phyloP scores from a whole-genome alignment of 2,113 vertebrate species.

The Oreochromis niloticus region DNA sequence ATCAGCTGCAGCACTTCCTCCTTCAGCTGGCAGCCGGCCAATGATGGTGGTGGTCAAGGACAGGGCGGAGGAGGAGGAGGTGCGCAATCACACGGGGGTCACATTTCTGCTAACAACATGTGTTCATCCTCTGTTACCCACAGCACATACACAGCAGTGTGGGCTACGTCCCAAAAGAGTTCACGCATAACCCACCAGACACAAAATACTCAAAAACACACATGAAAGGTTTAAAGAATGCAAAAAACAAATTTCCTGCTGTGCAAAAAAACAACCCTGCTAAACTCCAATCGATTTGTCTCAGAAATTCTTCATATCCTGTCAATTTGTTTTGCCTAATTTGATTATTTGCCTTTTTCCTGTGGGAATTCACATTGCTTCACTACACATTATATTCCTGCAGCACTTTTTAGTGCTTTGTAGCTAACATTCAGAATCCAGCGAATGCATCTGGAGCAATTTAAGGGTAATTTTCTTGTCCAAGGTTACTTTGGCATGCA shows the following conservation, averaged over 20 bases:
- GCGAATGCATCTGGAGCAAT: neutral
- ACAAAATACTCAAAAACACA: neutral
- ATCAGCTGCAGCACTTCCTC: neutral
- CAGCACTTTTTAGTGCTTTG: neutral
- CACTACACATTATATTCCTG: neutral
- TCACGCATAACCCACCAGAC: neutral
- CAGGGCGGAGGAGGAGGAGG: neutral
- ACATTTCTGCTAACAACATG: constrained; percentile 25
- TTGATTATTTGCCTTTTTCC: neutral
- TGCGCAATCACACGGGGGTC: constrained; percentile 36
- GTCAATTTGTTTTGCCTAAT: neutral
- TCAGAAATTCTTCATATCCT: neutral
- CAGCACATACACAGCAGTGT: neutral
- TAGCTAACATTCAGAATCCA: neutral
- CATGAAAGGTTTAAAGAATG: neutral
- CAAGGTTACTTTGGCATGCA: neutral
- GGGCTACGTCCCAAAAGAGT: neutral
- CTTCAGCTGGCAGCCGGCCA: neutral
- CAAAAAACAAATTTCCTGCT: neutral
- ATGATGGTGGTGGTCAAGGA: constrained; percentile 18
- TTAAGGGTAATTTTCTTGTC: neutral
- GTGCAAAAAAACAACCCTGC: neutral
- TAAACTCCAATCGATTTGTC: neutral
- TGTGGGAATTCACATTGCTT: neutral
- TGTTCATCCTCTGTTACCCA: constrained; percentile 7